These are phyloP conservation scores for Oscarella lobularis DNA, from an alignment of 37 sponge, comb jelly and placozoan genomes.

Conservation along the genomic window DNA sequence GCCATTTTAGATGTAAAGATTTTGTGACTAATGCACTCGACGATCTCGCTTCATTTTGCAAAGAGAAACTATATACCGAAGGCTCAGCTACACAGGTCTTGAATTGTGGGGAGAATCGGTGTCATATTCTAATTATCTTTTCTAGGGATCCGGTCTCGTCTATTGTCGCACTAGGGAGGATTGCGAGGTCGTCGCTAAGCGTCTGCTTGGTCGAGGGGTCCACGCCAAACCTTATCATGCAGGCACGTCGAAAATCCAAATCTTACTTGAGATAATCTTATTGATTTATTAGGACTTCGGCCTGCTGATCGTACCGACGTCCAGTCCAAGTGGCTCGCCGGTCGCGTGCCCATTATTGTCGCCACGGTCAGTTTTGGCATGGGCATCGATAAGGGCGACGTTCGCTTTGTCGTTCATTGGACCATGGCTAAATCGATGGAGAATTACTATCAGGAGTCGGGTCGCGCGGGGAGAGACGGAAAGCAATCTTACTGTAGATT, in stretches of 20 bases:
- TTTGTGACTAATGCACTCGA: constrained; percentile 41
- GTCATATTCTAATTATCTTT: background rate
- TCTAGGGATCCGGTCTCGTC: constrained; percentile 80
- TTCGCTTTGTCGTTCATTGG: constrained; percentile 98
- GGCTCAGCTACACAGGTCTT: background rate
- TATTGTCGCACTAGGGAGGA: constrained; percentile 83
- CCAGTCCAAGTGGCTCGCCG: constrained; percentile 79
- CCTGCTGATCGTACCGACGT: constrained; percentile 18
- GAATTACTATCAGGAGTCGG: constrained; percentile 93
- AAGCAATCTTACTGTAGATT: constrained; percentile 48
- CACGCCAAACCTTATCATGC: constrained; percentile 82
- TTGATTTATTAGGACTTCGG: constrained; percentile 30
- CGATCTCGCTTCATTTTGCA: background rate
- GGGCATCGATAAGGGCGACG: constrained; percentile 94
- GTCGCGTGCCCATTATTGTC: constrained; percentile 65
- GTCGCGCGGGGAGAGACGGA: constrained; percentile 81
- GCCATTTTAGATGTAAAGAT: constrained; percentile 58
- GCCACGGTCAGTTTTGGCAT: constrained; percentile 96
- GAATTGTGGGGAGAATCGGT: background rate
- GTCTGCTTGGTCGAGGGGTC: constrained; percentile 50
- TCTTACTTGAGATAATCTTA: background rate
- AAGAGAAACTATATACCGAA: background rate
- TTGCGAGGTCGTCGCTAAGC: constrained; percentile 51
- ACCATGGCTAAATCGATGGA: constrained; percentile 89
- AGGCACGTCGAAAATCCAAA: constrained; percentile 21